Percentiles rank a stretch among this genome's conserved stretches.
Evolutionary conservation across 2,888 invertebrate genomes (phyloP).

Genomic region (Harpagoxenus sublaevis): DNA sequence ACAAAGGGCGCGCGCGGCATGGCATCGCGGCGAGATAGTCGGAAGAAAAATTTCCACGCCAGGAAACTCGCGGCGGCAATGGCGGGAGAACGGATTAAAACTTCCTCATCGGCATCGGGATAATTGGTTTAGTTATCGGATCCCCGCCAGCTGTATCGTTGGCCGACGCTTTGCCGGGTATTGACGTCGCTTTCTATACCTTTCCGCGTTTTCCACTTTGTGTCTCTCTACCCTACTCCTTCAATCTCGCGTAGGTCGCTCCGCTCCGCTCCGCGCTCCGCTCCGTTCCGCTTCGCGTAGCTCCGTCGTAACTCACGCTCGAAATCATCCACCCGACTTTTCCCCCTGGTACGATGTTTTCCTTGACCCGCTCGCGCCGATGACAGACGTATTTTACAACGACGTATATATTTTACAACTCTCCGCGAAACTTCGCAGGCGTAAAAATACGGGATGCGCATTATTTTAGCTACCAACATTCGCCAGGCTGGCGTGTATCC

Average conservation of each 20-base stretch:
- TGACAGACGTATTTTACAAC: slow-evolving; percentile 24
- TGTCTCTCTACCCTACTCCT: slow-evolving; percentile 38
- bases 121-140: slow-evolving; percentile 84
- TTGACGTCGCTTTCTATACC: slow-evolving; percentile 66
- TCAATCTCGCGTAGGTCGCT: slow-evolving; percentile 54
- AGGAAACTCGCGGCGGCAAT: slow-evolving; percentile 54
- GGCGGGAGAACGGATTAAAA: slow-evolving; percentile 78
- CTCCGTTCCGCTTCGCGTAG: slow-evolving; percentile 11
- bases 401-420: too few species aligned
- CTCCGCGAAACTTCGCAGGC: not conserved
- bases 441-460: slow-evolving; percentile 2
- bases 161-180: slow-evolving; percentile 53
- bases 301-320: slow-evolving; percentile 32
- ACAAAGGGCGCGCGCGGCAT: slow-evolving; percentile 44
- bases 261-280: not conserved
- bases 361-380: slow-evolving; percentile 7
- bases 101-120: slow-evolving; percentile 79
- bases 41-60: slow-evolving; percentile 75
- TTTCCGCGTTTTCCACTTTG: slow-evolving; percentile 63
- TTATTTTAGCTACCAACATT: not conserved
- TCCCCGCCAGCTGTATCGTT: slow-evolving; percentile 73
- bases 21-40: slow-evolving; percentile 51
- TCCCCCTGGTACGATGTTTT: not conserved
- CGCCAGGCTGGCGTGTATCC: not conserved
- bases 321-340: slow-evolving; percentile 33